Evolutionary conservation across 2,888 invertebrate genomes (phyloP).

Genomic region (Silvanus unidentatus): DNA sequence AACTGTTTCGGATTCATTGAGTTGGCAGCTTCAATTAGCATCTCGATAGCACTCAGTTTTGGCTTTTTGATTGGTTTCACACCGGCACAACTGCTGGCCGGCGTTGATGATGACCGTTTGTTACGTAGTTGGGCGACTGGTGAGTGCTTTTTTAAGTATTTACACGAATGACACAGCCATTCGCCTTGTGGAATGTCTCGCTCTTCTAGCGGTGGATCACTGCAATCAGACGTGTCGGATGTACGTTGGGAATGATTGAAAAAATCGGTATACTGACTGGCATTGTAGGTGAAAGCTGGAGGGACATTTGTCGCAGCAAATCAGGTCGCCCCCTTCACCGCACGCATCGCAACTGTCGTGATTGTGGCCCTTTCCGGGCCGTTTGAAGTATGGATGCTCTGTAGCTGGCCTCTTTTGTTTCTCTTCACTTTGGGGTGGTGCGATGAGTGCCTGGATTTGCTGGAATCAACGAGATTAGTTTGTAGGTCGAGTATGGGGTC

Average conservation of each 20-base stretch:
- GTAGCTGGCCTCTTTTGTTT: conserved; percentile 52
- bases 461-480: conserved; percentile 38
- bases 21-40: conserved; percentile 75
- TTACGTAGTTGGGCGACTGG: conserved; percentile 28
- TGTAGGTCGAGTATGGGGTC: background rate
- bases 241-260: conserved; percentile 2
- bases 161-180: conserved; percentile 87
- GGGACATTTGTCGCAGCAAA: conserved; percentile 94
- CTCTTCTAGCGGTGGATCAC: conserved; percentile 88
- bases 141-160: conserved; percentile 44
- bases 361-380: conserved; percentile 85
- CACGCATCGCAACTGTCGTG: conserved; percentile 93
- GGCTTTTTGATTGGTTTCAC: conserved; percentile 41
- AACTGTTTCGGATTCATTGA: conserved; percentile 87
- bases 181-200: conserved; percentile 85
- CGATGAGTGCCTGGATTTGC: conserved; percentile 85
- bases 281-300: conserved; percentile 94
- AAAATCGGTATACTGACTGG: conserved; percentile 63
- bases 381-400: conserved; percentile 76
- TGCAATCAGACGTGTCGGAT: conserved; percentile 46
- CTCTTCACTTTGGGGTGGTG: conserved; percentile 73
- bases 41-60: conserved; percentile 62
- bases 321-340: conserved; percentile 87
- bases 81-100: conserved; percentile 17
- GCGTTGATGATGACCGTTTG: conserved; percentile 36